phyloP scores from a whole-genome alignment of 2,113 vertebrate species.

The Vulpes lagopus region DNA sequence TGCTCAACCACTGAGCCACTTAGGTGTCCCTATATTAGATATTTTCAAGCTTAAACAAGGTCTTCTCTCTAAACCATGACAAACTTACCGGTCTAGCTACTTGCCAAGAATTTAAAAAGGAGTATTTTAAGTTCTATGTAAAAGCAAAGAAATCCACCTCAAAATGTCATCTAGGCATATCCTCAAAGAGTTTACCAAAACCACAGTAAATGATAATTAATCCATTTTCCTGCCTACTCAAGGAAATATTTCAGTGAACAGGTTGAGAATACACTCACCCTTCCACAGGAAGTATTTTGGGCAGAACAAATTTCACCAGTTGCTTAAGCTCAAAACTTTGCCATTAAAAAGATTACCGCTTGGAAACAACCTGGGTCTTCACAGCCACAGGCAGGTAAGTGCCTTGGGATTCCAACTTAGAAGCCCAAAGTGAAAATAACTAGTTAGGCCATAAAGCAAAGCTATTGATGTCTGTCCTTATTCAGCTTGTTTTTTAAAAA shows the following conservation, averaged over 20 bases:
- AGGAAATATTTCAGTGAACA: slow-evolving; percentile 9
- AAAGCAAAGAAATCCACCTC: background rate
- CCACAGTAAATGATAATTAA: background rate
- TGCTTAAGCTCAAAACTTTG: slow-evolving; percentile 10
- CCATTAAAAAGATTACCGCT: background rate
- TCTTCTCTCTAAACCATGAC: background rate
- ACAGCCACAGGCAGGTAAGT: background rate
- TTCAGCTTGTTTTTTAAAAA: background rate
- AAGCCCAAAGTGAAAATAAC: slow-evolving; percentile 44
- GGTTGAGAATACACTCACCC: background rate
- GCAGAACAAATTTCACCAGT: slow-evolving; percentile 20
- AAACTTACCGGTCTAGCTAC: background rate
- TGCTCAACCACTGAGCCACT: too few species aligned
- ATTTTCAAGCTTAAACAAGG: background rate
- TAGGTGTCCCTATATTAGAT: background rate
- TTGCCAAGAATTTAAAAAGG: background rate
- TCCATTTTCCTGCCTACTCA: background rate
- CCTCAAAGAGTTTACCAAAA: slow-evolving; percentile 44
- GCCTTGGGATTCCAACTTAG: background rate
- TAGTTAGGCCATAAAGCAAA: background rate
- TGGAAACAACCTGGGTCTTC: background rate
- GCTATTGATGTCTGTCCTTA: background rate
- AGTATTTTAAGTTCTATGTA: background rate
- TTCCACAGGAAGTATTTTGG: background rate
- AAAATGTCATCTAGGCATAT: slow-evolving; percentile 25